A percentile compares a stretch with the other conserved stretches of the same genome.
These are phyloP conservation scores for Scrobipalpa costella DNA, from an alignment of 2,888 invertebrate species.

Conservation along the genomic window DNA sequence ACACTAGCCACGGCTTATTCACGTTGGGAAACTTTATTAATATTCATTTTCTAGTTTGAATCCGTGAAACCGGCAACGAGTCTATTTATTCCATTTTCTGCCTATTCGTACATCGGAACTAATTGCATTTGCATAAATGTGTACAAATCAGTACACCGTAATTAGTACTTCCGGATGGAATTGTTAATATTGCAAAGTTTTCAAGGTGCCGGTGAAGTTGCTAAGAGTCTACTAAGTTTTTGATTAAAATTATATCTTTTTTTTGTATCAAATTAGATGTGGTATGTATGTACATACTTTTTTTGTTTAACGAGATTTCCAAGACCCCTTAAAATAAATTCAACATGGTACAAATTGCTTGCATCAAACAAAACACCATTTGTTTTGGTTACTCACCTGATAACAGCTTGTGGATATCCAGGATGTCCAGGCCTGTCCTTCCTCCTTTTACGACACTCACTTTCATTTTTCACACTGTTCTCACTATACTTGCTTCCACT, in stretches of 20 bases:
- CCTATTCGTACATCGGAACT: conserved; percentile 50
- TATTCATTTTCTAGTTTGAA: conserved; percentile 47
- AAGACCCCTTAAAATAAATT: no score
- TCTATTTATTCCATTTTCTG: conserved; percentile 43
- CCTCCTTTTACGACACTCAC: conserved; percentile 66
- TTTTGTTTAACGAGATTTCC: no score
- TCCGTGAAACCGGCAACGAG: conserved; percentile 36
- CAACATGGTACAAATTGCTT: background rate
- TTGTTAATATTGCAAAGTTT: conserved; percentile 11
- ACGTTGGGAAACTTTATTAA: conserved; percentile 42
- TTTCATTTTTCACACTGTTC: conserved; percentile 72
- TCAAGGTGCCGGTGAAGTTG: conserved; percentile 22
- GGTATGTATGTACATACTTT: no score
- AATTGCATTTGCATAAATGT: conserved; percentile 52
- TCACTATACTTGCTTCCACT: conserved; percentile 22
- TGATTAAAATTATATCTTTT: background rate
- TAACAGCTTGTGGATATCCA: conserved; percentile 53
- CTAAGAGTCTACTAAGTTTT: background rate
- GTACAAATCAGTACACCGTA: conserved; percentile 38
- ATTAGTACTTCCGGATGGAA: conserved; percentile 32
- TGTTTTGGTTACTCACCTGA: conserved; percentile 53
- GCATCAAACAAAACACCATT: background rate
- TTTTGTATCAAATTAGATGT: background rate
- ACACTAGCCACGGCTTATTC: conserved; percentile 23
- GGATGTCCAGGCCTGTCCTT: conserved; percentile 61